A percentile compares a stretch with the other conserved stretches of the same genome.
Conservation (phyloP, 2,797 vertebrate species). For the Sebastes iracundus region DNA sequence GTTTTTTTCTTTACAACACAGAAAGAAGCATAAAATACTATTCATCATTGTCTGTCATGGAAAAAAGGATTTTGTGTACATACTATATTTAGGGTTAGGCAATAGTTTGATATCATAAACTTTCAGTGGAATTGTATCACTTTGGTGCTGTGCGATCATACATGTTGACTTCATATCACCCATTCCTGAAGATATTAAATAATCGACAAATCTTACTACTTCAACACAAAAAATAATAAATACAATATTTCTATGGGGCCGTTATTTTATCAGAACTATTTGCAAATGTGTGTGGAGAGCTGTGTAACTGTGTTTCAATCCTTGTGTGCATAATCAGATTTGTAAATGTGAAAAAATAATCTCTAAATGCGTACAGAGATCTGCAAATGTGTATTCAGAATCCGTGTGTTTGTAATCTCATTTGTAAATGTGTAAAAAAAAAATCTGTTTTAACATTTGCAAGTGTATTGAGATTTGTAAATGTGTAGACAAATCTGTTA, state of each 20-base stretch:
- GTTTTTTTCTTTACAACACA: not conserved
- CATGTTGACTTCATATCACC: not conserved
- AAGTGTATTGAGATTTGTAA: too few relatives aligned
- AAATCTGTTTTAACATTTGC: too few relatives aligned
- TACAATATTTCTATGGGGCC: too few relatives aligned
- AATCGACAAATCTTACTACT: not conserved
- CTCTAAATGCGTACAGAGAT: too few relatives aligned
- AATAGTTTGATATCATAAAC: not conserved
- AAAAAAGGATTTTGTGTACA: not conserved
- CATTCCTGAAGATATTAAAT: not conserved
- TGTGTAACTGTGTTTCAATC: too few relatives aligned
- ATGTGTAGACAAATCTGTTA: too few relatives aligned
- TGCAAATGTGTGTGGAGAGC: too few relatives aligned
- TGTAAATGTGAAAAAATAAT: too few relatives aligned
- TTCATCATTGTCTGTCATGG: not conserved
- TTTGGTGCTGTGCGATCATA: not conserved
- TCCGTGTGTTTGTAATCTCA: too few relatives aligned
- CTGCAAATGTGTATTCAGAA: too few relatives aligned
- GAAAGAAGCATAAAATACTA: not conserved
- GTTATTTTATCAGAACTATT: fast-evolving
- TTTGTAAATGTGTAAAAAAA: too few relatives aligned
- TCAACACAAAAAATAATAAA: not conserved
- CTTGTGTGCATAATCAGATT: too few relatives aligned
- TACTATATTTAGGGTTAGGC: not conserved
- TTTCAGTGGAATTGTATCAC: not conserved